phyloP scores from a whole-genome alignment of 2,888 invertebrate species.

The Nowickia ferox region DNA sequence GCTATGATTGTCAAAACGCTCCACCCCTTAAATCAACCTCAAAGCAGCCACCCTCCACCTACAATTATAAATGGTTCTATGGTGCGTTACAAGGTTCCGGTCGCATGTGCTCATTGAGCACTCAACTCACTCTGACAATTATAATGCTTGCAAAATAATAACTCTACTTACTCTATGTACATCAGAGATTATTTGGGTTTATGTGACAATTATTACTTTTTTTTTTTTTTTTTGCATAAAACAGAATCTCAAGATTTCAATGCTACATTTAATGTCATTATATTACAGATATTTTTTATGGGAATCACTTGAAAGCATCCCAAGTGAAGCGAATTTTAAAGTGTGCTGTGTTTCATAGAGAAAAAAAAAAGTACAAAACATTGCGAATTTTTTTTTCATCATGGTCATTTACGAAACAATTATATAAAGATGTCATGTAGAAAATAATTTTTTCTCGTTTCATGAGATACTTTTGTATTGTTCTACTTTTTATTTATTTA shows the following conservation, averaged over 20 bases:
- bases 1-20: conserved; percentile 72
- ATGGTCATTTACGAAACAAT: conserved; percentile 63
- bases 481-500: conserved; percentile 64
- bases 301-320: conserved; percentile 61
- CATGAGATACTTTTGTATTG: conserved; percentile 25
- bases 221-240: conserved; percentile 5
- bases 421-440: conserved; percentile 67
- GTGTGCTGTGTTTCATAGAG: conserved; percentile 42
- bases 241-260: conserved; percentile 25
- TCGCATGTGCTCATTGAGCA: conserved; percentile 50
- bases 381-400: conserved; percentile 32
- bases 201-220: conserved; percentile 77
- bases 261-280: conserved; percentile 28
- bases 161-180: conserved; percentile 9
- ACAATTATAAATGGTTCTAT: conserved; percentile 71
- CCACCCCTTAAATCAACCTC: conserved; percentile 80
- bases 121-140: conserved; percentile 2
- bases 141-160: conserved; percentile 18
- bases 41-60: conserved; percentile 59
- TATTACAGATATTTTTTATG: conserved; percentile 37
- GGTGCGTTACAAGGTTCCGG: conserved; percentile 75
- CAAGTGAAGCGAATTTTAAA: conserved; percentile 68
- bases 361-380: background rate
- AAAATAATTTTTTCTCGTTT: conserved; percentile 54
- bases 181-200: conserved; percentile 75